Conservation (phyloP, 2,113 vertebrate genomes). For the western clawed frog (Xenopus tropicalis) region DNA sequence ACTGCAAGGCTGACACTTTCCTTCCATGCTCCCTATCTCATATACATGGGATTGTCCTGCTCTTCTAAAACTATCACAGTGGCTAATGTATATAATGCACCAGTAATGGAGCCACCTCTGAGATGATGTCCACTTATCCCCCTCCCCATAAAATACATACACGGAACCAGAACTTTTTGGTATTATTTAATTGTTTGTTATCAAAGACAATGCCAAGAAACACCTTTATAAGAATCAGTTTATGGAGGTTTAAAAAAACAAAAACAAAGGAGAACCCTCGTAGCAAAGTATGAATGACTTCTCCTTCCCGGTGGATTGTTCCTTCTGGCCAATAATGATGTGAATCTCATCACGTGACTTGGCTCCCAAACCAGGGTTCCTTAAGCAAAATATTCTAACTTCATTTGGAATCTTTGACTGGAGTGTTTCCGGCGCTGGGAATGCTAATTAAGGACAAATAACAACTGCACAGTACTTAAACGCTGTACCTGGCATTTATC, state of each 20-base stretch:
- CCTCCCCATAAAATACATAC: background rate
- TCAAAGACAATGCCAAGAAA: conserved; percentile 87
- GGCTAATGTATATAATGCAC: too few relatives aligned
- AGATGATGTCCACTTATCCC: too few relatives aligned
- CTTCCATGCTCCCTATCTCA: too few relatives aligned
- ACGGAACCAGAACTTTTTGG: conserved; percentile 15
- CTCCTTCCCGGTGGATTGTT: conserved; percentile 62
- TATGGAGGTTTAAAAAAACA: conserved; percentile 60
- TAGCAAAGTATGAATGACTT: conserved; percentile 37
- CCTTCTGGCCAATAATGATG: conserved; percentile 51
- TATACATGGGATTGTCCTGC: too few relatives aligned
- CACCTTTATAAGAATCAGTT: conserved; percentile 70
- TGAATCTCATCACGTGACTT: conserved; percentile 61
- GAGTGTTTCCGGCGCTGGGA: conserved; percentile 57
- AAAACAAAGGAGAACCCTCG: conserved; percentile 53
- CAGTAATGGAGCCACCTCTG: too few relatives aligned
- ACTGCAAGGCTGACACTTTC: too few relatives aligned
- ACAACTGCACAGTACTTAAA: conserved; percentile 58
- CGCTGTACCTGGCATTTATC: conserved; percentile 62
- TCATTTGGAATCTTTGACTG: conserved; percentile 60
- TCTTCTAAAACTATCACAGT: too few relatives aligned
- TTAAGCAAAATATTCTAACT: conserved; percentile 54
- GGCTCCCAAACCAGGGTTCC: conserved; percentile 56
- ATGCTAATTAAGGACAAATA: conserved; percentile 57
- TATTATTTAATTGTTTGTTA: conserved; percentile 74